Evolutionary conservation across 2,888 invertebrate genomes (phyloP), one percentile per base, ranked within the genome.

Genomic region (Ochropacha duplaris): DNA sequence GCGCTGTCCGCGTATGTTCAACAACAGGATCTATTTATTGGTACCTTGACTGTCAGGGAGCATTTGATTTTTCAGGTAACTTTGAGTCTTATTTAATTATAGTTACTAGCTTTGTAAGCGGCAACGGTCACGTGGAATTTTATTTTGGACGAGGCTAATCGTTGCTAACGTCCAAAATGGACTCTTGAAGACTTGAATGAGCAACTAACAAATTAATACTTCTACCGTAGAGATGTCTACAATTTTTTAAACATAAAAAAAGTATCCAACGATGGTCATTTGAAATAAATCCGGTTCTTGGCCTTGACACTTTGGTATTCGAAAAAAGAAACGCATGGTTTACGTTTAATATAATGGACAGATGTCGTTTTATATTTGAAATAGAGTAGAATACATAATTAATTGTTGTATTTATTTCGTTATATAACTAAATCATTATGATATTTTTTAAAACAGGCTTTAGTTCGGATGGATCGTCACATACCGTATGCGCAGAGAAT

Each of bases 11-110:
- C 98, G 0, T 99, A 98, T 74, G 98, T 99, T 0, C 98, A 98
- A 79, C 99, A 99, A 82, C 97, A 98, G 73, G 98, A 99, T 85
- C 90, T 98, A 55, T 99, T 99, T 81, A 96, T 99, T 69, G 97
- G 97, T 0, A 97, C 97, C 0, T 91, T 99, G 52, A 98, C 98
- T 1, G 98, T 98, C 0, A 94, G 94, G 62, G 98, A 99, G 78
- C 98, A 98, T 87, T 94, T 99, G 5, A 94, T 96, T 54, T 98
- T 98, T 80, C 97, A 97, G 93, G 96, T 96, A 77, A 82, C 76
- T 12, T 31, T 31, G 2, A 12, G 34, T 36, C 8, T 36, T 4
- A 36, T 9, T 31, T 11, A 11, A 31, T 8, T 31, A 6, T 36
- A 34, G 3, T 11, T 31, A 31, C 31, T 3, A n/a, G n/a, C n/a